Evolutionary conservation across 2,113 vertebrate species (phyloP).

Genomic region (Hymenochirus boettgeri): DNA sequence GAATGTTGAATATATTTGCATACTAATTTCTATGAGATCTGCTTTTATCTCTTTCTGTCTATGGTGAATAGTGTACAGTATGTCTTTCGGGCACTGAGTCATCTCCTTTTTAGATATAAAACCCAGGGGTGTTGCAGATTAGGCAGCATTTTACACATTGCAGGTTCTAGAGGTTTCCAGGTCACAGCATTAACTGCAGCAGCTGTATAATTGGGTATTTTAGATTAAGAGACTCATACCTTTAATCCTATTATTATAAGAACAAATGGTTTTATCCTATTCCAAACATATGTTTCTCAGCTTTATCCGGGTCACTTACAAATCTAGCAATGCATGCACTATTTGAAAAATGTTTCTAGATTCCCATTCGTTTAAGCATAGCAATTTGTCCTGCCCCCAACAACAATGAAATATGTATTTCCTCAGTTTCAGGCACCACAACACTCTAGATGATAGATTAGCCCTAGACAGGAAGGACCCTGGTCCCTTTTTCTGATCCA

Average conservation of each 20-base stretch:
- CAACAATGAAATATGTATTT: neutral
- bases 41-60: no score
- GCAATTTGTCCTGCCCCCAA: neutral
- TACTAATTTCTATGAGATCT: no score
- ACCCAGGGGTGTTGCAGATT: no score
- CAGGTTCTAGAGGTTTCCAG: neutral
- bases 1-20: no score
- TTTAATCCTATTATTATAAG: constrained; percentile 32
- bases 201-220: neutral
- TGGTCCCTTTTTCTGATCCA: neutral
- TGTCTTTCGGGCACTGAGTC: no score
- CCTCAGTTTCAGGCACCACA: neutral
- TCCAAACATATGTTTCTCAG: constrained; percentile 7
- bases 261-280: constrained; percentile 13
- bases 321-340: neutral
- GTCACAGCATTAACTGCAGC: constrained; percentile 1
- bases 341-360: neutral
- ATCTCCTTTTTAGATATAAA: no score
- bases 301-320: constrained; percentile 21
- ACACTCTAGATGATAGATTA: neutral
- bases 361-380: neutral
- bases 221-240: constrained; percentile 5
- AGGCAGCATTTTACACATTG: neutral
- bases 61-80: no score
- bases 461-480: neutral